These are phyloP conservation scores for Branchellion lobata DNA, from an alignment of 2,888 invertebrate genomes.

Conservation along the genomic window DNA sequence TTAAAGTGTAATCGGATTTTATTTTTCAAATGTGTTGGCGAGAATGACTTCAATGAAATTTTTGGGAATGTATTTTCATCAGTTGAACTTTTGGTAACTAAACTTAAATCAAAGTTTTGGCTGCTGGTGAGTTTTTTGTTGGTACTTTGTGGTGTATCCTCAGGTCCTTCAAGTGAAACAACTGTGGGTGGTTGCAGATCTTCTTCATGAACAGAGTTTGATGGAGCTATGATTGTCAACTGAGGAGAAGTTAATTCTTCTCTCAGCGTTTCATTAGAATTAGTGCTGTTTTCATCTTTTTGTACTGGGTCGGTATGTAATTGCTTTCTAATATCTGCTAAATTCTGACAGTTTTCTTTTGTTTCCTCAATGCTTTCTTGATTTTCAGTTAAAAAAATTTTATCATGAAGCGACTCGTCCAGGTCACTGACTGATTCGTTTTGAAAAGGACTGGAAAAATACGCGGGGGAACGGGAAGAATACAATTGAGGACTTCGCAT, in stretches of 20 bases:
- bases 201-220: neutral
- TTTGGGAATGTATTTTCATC: neutral
- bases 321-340: too few species aligned
- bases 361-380: neutral
- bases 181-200: too few species aligned
- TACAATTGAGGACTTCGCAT: neutral
- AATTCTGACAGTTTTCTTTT: too few species aligned
- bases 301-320: too few species aligned
- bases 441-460: neutral
- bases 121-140: neutral
- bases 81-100: too few species aligned
- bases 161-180: neutral
- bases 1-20: neutral
- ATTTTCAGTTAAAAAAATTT: neutral
- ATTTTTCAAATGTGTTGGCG: neutral
- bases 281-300: too few species aligned
- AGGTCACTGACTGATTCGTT: neutral
- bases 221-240: neutral
- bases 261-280: too few species aligned
- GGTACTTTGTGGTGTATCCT: neutral
- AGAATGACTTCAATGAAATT: neutral
- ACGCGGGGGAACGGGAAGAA: neutral
- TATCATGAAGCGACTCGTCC: neutral
- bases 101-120: too few species aligned
- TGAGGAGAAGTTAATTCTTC: too few species aligned